A percentile compares a stretch with the other conserved stretches of the same genome.
Evolutionary conservation across 2,888 invertebrate genomes (phyloP).

Genomic region (Drosophila barbarae): DNA sequence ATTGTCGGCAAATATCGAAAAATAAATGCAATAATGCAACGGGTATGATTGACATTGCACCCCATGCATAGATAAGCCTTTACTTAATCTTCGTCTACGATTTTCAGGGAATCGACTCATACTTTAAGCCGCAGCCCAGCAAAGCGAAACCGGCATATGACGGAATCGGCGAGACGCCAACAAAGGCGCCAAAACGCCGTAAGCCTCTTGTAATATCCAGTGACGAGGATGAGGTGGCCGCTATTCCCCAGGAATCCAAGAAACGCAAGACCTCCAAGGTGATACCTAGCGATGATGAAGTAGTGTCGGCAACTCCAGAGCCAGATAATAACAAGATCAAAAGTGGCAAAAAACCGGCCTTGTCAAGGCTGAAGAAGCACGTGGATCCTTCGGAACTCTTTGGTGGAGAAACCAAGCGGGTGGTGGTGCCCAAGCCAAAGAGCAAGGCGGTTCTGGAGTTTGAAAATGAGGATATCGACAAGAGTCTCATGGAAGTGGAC

Average conservation of each 20-base stretch:
- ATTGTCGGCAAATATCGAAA: not conserved
- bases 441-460: conserved; percentile 77
- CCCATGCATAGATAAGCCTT: not conserved
- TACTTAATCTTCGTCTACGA: no score
- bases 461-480: conserved; percentile 83
- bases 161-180: conserved; percentile 26
- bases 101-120: conserved; percentile 66
- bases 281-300: conserved; percentile 82
- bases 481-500: conserved; percentile 71
- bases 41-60: conserved; percentile 49
- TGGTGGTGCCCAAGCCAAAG: conserved; percentile 78
- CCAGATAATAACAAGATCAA: conserved; percentile 80
- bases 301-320: conserved; percentile 82
- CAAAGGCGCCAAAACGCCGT: conserved; percentile 68
- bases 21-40: conserved; percentile 60
- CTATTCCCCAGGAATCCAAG: conserved; percentile 64
- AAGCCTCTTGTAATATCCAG: conserved; percentile 50
- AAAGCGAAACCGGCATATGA: conserved; percentile 37
- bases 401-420: conserved; percentile 83
- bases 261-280: conserved; percentile 77
- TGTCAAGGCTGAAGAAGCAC: conserved; percentile 77
- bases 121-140: conserved; percentile 58
- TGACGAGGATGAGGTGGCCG: conserved; percentile 40
- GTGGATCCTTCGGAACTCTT: conserved; percentile 82
- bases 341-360: conserved; percentile 56